A percentile compares a stretch with the other conserved stretches of the same genome.
Evolutionary conservation across 2,888 invertebrate genomes (phyloP).

Genomic region (Meliscaeva auricollis): DNA sequence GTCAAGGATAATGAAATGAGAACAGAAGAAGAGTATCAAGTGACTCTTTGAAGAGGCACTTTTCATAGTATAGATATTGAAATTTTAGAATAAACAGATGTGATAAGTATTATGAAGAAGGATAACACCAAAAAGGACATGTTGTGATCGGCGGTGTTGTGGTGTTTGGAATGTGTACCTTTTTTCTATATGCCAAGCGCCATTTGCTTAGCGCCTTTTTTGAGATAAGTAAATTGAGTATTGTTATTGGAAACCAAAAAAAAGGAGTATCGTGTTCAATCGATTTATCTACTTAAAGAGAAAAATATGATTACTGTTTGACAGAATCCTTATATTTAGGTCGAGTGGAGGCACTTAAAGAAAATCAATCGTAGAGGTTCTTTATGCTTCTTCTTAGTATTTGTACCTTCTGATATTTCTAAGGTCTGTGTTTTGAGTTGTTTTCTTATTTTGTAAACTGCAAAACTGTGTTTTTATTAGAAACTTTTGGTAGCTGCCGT

Average conservation of each 20-base stretch:
- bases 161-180: slow-evolving; percentile 26
- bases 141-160: slow-evolving; percentile 44
- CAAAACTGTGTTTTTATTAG: too few species aligned
- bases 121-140: slow-evolving; percentile 40
- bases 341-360: slow-evolving; percentile 6
- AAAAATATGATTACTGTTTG: slow-evolving; percentile 29
- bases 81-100: slow-evolving; percentile 68
- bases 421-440: too few species aligned
- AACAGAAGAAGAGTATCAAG: slow-evolving; percentile 57
- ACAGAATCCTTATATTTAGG: slow-evolving; percentile 28
- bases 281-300: slow-evolving; percentile 13
- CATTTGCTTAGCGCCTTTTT: slow-evolving; percentile 64
- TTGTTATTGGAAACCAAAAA: slow-evolving; percentile 33
- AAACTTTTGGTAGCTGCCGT: too few species aligned
- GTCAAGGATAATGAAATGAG: slow-evolving; percentile 61
- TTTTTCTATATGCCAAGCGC: slow-evolving; percentile 47
- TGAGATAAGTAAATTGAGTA: slow-evolving; percentile 12
- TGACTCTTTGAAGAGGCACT: slow-evolving; percentile 48
- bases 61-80: slow-evolving; percentile 23
- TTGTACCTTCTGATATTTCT: too few species aligned
- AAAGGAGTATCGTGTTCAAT: slow-evolving; percentile 38
- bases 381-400: too few species aligned
- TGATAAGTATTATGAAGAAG: neutral
- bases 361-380: too few species aligned
- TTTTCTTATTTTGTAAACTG: too few species aligned